phyloP scores from a whole-genome alignment of 2,888 invertebrate species.

The Nipponacmea schrenckii region DNA sequence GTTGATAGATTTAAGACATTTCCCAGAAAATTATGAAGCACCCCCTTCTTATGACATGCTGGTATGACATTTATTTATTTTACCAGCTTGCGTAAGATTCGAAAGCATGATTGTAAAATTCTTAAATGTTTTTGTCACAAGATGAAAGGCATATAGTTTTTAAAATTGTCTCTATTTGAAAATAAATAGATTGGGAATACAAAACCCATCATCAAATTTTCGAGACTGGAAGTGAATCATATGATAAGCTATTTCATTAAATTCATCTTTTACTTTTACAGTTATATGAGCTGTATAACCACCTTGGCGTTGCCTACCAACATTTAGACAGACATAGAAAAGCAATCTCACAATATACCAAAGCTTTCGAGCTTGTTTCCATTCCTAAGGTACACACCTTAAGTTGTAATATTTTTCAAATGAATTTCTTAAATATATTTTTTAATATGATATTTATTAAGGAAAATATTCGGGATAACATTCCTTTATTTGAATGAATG shows the following conservation, averaged over 20 bases:
- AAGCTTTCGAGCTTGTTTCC: slow-evolving; percentile 53
- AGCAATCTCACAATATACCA: slow-evolving; percentile 50
- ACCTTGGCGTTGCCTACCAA: slow-evolving; percentile 60
- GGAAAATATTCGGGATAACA: too few relatives aligned
- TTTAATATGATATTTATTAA: neutral
- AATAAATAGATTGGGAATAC: too few relatives aligned
- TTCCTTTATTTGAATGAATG: too few relatives aligned
- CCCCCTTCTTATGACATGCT: slow-evolving; percentile 49
- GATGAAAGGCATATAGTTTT: too few relatives aligned
- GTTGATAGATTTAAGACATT: slow-evolving; percentile 46
- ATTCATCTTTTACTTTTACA: slow-evolving; percentile 28
- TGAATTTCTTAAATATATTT: neutral
- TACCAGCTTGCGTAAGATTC: too few relatives aligned
- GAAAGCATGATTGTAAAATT: too few relatives aligned
- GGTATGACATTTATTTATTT: slow-evolving; percentile 37
- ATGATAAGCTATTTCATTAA: too few relatives aligned
- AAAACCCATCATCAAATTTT: too few relatives aligned
- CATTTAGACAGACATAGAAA: slow-evolving; percentile 50
- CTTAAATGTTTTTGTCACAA: too few relatives aligned
- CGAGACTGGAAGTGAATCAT: too few relatives aligned
- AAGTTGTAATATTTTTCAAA: neutral
- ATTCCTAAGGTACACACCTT: slow-evolving; percentile 53
- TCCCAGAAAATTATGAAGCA: slow-evolving; percentile 55
- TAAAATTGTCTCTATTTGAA: too few relatives aligned
- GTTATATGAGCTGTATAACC: slow-evolving; percentile 59